Base-by-base conservation (phyloP, 2,113 vertebrate species). In the Uria lomvia region DNA sequence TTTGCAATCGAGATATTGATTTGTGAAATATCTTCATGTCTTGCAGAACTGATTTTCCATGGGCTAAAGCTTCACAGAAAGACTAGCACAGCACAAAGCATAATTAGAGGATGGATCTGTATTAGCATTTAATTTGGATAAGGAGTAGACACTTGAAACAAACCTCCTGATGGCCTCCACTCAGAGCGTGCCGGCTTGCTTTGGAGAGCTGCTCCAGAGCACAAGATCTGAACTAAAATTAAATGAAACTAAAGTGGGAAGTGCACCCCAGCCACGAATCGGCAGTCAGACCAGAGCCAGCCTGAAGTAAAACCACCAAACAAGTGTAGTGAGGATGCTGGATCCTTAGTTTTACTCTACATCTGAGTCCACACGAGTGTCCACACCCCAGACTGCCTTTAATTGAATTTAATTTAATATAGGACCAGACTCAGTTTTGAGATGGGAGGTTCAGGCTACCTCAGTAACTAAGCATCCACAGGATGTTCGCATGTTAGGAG, bases 131-230 rank as follows among this genome's bases (percentile, higher is more conserved):
- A 17, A 65, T 82, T 76, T 62, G 43, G 43, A 9, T 27, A 50
- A 86, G 78, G 40, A 82, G 23, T 0, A 47, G n/a, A 40, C 29
- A 30, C 26, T 55, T 36, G 60, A 52, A 88, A 20, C 18, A 56
- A 52, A 38, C 21, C 36, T 73, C 50, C 30, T 13, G 26, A 30
- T 2, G 12, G 36, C 21, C 75, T 88, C 43, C 1, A 4, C 50
- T 62, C 77, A 7, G 59, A 15, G 49, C 0, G 1, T 9, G 73
- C 45, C 1, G 3, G 7, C 63, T 87, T n/a, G 34, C 45, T 76
- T 68, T 0, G 0, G 18, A 0, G 0, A 90, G 12, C 43, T 0
- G 2, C 30, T 47, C 70, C 38, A 42, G 56, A 71, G 34, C 45
- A 6, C 21, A 24, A 36, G 56, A 32, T 49, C 60, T 53, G 52